Evolutionary conservation across 2,888 invertebrate species (phyloP), one percentile per base, ranked within the genome.

Genomic region (Dasysyrphus albostriatus): DNA sequence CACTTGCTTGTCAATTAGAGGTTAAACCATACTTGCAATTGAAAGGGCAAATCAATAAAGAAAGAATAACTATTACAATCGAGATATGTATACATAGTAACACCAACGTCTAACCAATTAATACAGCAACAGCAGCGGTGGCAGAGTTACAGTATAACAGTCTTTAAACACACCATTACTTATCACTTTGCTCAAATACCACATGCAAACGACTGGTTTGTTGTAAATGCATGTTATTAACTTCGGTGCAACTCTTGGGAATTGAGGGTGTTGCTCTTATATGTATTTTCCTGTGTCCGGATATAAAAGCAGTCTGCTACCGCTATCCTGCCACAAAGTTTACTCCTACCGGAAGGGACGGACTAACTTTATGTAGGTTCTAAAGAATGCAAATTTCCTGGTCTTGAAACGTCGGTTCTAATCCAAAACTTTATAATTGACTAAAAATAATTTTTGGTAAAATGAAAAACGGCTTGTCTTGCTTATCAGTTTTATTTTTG

Each of bases 131-230:
- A 49, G 42, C 42, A 49, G 59, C 37, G 24, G 49, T 7, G n/a
- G 49, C 24, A 44, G n/a, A 49, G 49, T 49, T 19, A 37, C 29
- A 29, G 34, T 34, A 82, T 49, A 49, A 24, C 42, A 49, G 77
- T 77, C 65, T 77, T 69, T 72, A 67, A 83, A 72, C 82, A 83
- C 77, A 83, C 65, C 74, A 75, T 80, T 72, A 77, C 72, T 77
- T 83, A 77, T 67, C 72, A 65, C 72, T 73, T 82, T 65, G 59
- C 63, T 82, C 58, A 72, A 81, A 77, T 58, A 58, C 77, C 77
- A 29, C 82, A 67, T 77, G 77, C 72, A 69, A 83, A 37, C 70
- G 42, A 70, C 54, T 58, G 69, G 44, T n/a, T 67, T 74, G 63
- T 49, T 58, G 59, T 39, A 72, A 82, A 70, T 76, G 69, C 59